phyloP scores from a whole-genome alignment of 2,888 invertebrate species.

The Sericinus montela region DNA sequence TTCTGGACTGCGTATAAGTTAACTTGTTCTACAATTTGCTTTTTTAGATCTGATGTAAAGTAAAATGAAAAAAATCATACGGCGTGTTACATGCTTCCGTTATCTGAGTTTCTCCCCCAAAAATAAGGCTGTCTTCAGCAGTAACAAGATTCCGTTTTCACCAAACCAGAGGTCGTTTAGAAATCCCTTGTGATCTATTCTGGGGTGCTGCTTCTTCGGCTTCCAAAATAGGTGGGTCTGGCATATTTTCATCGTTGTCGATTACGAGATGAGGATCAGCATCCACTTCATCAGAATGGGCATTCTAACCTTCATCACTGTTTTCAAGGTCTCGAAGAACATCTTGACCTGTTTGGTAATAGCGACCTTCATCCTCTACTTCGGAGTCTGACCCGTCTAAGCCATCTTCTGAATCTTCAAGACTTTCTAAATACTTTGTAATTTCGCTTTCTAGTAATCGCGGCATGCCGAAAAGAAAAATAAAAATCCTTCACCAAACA shows the following conservation, averaged over 20 bases:
- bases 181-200: slow-evolving; percentile 33
- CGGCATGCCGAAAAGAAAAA: slow-evolving; percentile 34
- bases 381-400: no score
- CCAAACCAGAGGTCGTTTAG: slow-evolving; percentile 33
- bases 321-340: slow-evolving; percentile 35
- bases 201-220: slow-evolving; percentile 29
- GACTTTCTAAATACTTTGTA: slow-evolving; percentile 37
- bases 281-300: slow-evolving; percentile 21
- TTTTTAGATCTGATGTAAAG: slow-evolving; percentile 35
- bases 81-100: slow-evolving; percentile 27
- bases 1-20: slow-evolving; percentile 31
- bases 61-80: slow-evolving; percentile 34
- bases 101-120: slow-evolving; percentile 17
- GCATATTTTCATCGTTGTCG: slow-evolving; percentile 31
- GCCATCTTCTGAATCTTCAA: no score
- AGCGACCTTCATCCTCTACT: slow-evolving; percentile 20
- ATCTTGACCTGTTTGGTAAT: slow-evolving; percentile 35
- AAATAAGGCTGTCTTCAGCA: slow-evolving; percentile 33
- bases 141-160: slow-evolving; percentile 21
- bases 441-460: slow-evolving; percentile 37
- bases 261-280: slow-evolving; percentile 33
- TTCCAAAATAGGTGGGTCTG: slow-evolving; percentile 36
- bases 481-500: slow-evolving; percentile 36
- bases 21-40: slow-evolving; percentile 34
- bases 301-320: slow-evolving; percentile 31